These are phyloP conservation scores for Penaeus monodon DNA, from an alignment of 2,888 invertebrate genomes.

Conservation along the genomic window DNA sequence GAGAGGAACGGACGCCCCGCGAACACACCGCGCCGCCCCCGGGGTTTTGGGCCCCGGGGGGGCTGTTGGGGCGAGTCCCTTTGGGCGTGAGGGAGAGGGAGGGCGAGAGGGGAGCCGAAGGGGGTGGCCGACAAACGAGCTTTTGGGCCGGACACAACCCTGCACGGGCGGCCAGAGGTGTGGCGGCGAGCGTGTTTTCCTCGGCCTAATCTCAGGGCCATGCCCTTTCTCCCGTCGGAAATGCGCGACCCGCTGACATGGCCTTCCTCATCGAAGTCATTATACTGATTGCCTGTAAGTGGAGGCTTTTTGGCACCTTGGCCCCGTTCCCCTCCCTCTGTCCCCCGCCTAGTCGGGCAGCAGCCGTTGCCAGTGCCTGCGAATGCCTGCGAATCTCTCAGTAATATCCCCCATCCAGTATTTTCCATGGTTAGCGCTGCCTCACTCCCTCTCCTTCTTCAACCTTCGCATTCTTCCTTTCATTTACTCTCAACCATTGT, in stretches of 20 bases:
- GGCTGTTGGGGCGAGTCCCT: background rate
- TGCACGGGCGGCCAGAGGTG: background rate
- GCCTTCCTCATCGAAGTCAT: constrained; percentile 41
- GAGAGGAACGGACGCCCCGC: too few species aligned
- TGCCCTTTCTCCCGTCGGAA: too few species aligned
- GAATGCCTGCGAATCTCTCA: background rate
- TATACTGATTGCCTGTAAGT: constrained; percentile 44
- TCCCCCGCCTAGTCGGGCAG: background rate
- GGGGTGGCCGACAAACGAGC: too few species aligned
- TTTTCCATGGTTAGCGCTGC: background rate
- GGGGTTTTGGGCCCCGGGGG: background rate
- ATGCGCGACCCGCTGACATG: constrained; percentile 3
- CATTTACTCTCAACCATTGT: background rate
- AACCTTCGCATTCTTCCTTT: background rate
- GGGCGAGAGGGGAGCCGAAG: too few species aligned
- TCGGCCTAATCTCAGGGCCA: background rate
- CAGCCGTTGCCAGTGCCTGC: too few species aligned
- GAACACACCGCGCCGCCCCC: too few species aligned
- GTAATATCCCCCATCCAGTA: background rate
- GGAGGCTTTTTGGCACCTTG: background rate
- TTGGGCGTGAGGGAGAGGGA: too few species aligned
- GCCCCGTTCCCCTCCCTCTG: background rate
- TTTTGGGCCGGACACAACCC: too few species aligned
- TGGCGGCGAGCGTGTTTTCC: background rate
- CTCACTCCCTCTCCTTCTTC: background rate